These are phyloP conservation scores for Dicycla oo DNA, from an alignment of 2,888 invertebrate genomes.

Conservation along the genomic window DNA sequence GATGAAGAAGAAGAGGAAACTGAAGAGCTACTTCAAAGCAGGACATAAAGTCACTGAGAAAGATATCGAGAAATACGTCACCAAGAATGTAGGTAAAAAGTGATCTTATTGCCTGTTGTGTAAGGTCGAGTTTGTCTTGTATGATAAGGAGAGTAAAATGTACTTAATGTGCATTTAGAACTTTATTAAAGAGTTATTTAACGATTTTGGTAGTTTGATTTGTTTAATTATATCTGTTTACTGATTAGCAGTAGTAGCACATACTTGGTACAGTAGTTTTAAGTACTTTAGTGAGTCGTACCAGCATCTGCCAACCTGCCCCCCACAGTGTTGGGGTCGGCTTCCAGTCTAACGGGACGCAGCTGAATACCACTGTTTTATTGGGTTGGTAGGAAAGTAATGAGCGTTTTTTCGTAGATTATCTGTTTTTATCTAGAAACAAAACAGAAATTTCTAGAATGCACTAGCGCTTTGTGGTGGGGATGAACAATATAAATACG, in stretches of 20 bases:
- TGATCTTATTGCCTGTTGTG: conserved; percentile 27
- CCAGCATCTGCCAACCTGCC: no score
- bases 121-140: conserved; percentile 32
- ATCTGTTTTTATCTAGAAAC: no score
- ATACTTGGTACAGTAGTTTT: not conserved
- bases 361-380: no score
- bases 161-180: conserved; percentile 47
- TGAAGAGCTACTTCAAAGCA: conserved; percentile 93
- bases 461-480: no score
- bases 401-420: no score
- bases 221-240: not conserved
- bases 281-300: not conserved
- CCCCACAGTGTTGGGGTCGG: no score
- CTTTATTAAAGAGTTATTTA: conserved; percentile 59
- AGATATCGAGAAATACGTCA: conserved; percentile 82
- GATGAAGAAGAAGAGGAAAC: conserved; percentile 92
- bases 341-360: no score
- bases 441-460: no score
- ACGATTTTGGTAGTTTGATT: conserved; percentile 28
- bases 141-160: conserved; percentile 11
- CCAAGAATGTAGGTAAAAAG: conserved; percentile 64
- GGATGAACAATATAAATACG: no score
- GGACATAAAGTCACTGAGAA: conserved; percentile 89
- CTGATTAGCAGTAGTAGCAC: not conserved
- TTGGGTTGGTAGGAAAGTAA: no score